Base-by-base conservation (phyloP, 2,888 invertebrate genomes). In the Mythimna loreyi region DNA sequence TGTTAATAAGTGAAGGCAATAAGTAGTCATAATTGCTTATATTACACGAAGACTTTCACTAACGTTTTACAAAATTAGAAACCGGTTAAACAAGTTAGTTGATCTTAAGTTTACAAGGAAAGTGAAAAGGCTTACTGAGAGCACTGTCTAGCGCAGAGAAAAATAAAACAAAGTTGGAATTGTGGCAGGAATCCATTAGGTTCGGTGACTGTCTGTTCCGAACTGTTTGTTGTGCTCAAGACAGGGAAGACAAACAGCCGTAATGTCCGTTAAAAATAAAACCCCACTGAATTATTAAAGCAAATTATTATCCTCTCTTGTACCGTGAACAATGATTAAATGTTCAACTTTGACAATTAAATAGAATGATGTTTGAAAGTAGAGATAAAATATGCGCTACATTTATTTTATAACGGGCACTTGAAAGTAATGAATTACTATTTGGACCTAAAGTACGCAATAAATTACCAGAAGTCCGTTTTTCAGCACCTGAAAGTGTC, bases 181-280 rank as follows among this genome's bases (percentile, higher is more conserved):
- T 84, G 77, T 78, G 80, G 78, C 67, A 68, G 83, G 82, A 82
- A 79, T 78, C 78, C 83, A 81, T 86, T 83, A 80, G 53, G 61
- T 68, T 75, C 47, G 45, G 58, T 56, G 70, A 72, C 72, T 65
- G 70, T 75, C 67, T 72, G 78, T 72, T 75, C 56, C 13, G 40
- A 64, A 63, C 70, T 69, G 67, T 70, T 72, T 70, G 68, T 73
- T 66, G 50, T 71, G 19, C 52, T 40, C n/a, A 36, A 58, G 33
- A 66, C 36, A 45, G 63, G 56, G 67, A 75, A 80, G 78, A 85
- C 83, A 82, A 85, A 81, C 70, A 67, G 56, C 73, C 69, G 66
- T 85, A 87, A 89, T 85, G 84, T 70, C 61, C 72, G 79, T 61
- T 65, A 70, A 63, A 75, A 75, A 77, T 58, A 45, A 62, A 66